Conservation (phyloP, 1,140 invertebrate genomes). For the Lepidurus couesii region DNA sequence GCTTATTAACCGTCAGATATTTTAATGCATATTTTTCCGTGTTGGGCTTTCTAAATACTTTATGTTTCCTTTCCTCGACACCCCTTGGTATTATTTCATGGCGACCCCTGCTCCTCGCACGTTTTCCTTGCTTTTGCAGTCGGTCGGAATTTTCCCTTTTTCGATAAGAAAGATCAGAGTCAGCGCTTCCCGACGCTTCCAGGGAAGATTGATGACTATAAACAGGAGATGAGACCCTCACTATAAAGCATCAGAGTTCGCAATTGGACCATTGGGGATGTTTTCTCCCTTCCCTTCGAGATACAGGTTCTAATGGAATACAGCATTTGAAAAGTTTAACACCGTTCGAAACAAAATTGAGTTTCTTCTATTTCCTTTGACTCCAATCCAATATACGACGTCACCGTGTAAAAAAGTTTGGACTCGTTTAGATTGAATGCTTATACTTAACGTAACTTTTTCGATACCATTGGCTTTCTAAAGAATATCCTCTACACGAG, state of each 20-base stretch:
- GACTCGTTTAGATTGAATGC: too few relatives aligned
- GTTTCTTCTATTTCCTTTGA: background rate
- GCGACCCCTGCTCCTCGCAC: background rate
- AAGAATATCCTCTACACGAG: too few relatives aligned
- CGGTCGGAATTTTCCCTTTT: background rate
- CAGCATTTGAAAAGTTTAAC: conserved; percentile 7
- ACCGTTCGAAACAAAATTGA: background rate
- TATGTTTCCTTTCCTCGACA: background rate
- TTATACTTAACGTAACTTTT: too few relatives aligned
- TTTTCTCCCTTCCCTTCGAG: background rate
- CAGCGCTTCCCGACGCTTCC: background rate
- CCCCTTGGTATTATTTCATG: background rate
- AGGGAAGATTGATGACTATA: conserved; percentile 19
- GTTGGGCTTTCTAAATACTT: background rate
- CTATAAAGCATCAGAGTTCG: background rate
- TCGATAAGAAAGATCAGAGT: conserved; percentile 15
- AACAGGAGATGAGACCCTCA: conserved; percentile 12
- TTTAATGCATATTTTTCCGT: conserved; percentile 5
- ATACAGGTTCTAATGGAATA: background rate
- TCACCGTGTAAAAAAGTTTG: background rate
- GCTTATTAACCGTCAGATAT: conserved; percentile 14
- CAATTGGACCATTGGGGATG: conserved; percentile 13
- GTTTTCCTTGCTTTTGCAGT: background rate
- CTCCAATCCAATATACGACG: background rate
- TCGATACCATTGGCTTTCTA: too few relatives aligned